Conservation (phyloP, 2,888 invertebrate species). For the Drosophila neoperkinsi region DNA sequence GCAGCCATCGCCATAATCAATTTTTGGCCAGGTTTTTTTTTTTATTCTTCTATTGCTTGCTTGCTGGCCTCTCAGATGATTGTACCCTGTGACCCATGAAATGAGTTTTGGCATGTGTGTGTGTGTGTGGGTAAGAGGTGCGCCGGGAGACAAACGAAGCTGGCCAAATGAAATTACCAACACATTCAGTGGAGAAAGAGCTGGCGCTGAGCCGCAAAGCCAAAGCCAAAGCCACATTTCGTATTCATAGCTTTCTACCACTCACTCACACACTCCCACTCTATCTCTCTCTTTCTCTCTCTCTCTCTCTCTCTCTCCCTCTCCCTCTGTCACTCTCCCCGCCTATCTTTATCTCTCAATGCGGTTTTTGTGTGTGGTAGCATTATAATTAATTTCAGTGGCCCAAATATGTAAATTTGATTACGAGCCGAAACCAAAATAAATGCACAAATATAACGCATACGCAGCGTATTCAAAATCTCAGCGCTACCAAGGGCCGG, state of each 20-base stretch:
- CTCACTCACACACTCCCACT: constrained; percentile 3
- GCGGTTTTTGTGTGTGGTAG: constrained; percentile 50
- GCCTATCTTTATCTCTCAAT: constrained; percentile 29
- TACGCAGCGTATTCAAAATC: constrained; percentile 56
- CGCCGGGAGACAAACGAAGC: constrained; percentile 28
- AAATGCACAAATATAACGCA: constrained; percentile 68
- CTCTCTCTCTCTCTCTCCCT: not conserved
- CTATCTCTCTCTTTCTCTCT: constrained; percentile 1
- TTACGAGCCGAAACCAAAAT: constrained; percentile 59
- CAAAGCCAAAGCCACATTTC: constrained; percentile 66
- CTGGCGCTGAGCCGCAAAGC: constrained; percentile 57
- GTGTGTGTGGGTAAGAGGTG: constrained; percentile 62
- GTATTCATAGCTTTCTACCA: constrained; percentile 68
- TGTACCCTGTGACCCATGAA: constrained; percentile 85
- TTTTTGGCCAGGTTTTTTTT: constrained; percentile 72
- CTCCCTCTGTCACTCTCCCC: not conserved
- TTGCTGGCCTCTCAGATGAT: constrained; percentile 71
- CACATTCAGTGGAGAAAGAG: constrained; percentile 56
- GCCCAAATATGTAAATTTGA: constrained; percentile 77
- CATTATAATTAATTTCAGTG: constrained; percentile 76
- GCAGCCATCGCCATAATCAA: constrained; percentile 72
- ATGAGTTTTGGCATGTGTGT: constrained; percentile 84
- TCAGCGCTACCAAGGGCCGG: constrained; percentile 34
- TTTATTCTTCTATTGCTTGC: constrained; percentile 42
- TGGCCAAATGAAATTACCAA: constrained; percentile 64